phyloP scores from a whole-genome alignment of 2,888 invertebrate species.

The Nephrotoma guestfalica region DNA sequence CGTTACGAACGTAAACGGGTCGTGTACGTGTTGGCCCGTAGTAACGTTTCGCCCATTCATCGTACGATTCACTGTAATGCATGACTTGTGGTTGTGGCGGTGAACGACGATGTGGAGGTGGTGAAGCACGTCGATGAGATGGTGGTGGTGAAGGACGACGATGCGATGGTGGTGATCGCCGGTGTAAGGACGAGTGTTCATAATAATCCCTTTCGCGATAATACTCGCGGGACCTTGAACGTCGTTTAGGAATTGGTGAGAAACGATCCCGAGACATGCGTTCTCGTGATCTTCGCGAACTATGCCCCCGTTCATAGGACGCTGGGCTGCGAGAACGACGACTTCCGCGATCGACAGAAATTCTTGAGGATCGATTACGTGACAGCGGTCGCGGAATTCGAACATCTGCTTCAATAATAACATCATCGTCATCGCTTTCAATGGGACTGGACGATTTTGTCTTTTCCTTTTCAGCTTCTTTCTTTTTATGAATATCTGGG shows the following conservation, averaged over 20 bases:
- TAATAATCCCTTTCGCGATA: conserved; percentile 10
- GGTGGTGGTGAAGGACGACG: neutral
- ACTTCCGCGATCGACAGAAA: neutral
- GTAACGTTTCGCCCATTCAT: conserved; percentile 7
- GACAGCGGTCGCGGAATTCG: neutral
- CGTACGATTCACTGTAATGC: conserved; percentile 9
- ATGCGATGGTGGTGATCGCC: neutral
- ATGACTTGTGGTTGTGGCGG: neutral
- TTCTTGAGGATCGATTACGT: neutral
- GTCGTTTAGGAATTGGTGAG: neutral
- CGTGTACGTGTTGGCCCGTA: conserved; percentile 24
- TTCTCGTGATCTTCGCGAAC: neutral
- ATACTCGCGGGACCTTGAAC: neutral
- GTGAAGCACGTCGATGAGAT: neutral
- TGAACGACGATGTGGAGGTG: neutral
- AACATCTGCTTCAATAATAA: neutral
- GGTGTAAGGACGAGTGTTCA: neutral
- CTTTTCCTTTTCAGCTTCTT: neutral
- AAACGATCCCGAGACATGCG: neutral
- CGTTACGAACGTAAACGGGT: conserved; percentile 12
- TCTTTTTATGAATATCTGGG: conserved; percentile 12
- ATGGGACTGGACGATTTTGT: neutral
- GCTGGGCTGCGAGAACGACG: conserved; percentile 1
- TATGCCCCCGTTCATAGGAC: conserved; percentile 2
- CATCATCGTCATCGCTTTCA: conserved; percentile 4